Percentiles rank a stretch among this genome's conserved stretches.
These are phyloP conservation scores for Panorpa germanica DNA, from an alignment of 2,888 invertebrate genomes.

Conservation along the genomic window DNA sequence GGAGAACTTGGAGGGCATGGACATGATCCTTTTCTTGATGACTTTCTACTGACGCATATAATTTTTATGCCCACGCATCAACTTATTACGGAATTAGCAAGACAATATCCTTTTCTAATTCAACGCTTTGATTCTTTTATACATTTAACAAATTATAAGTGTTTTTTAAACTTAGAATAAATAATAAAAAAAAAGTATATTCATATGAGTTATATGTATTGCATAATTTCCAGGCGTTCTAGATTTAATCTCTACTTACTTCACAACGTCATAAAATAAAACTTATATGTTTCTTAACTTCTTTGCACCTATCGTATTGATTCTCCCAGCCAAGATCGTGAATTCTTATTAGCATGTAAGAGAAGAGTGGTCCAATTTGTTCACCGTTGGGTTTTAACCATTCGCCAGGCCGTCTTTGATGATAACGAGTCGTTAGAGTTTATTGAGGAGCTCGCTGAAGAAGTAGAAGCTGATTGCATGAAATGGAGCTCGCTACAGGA, in stretches of 20 bases:
- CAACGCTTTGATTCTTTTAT: constrained; percentile 4
- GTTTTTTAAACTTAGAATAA: too few relatives aligned
- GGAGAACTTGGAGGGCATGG: constrained; percentile 26
- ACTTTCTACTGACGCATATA: constrained; percentile 65
- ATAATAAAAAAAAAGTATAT: constrained; percentile 1
- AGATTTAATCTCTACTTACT: too few relatives aligned
- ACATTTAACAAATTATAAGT: too few relatives aligned
- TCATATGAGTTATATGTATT: constrained; percentile 2
- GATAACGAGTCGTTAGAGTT: constrained; percentile 52
- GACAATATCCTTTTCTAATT: constrained; percentile 52
- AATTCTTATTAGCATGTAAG: constrained; percentile 47
- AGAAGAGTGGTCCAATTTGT: constrained; percentile 61
- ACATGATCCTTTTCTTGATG: constrained; percentile 60
- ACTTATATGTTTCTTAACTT: constrained; percentile 24
- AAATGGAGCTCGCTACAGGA: constrained; percentile 37
- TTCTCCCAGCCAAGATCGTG: constrained; percentile 37
- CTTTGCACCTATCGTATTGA: constrained; percentile 33
- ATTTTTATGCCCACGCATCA: constrained; percentile 64
- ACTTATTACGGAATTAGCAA: constrained; percentile 50
- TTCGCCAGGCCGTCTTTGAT: constrained; percentile 54
- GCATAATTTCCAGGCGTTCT: too few relatives aligned
- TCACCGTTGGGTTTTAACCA: constrained; percentile 53
- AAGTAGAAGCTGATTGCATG: constrained; percentile 44
- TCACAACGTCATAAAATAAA: constrained; percentile 7
- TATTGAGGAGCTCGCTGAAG: constrained; percentile 51